These are phyloP conservation scores for Drosophila seclusa DNA, from an alignment of 2,888 invertebrate genomes.

Conservation along the genomic window DNA sequence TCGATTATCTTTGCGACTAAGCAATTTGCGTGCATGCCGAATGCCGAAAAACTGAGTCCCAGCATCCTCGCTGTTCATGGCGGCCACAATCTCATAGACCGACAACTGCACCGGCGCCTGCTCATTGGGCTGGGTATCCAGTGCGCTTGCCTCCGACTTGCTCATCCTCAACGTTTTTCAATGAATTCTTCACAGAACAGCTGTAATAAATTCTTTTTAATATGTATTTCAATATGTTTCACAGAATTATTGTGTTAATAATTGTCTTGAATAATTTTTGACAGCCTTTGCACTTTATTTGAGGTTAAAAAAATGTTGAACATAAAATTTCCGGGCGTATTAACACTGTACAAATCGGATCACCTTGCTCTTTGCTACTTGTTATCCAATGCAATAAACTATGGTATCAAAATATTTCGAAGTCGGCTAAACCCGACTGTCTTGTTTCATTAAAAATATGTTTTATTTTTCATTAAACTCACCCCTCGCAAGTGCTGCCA, in stretches of 20 bases:
- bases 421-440: no score
- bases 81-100: constrained; percentile 90
- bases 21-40: constrained; percentile 93
- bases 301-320: constrained; percentile 30
- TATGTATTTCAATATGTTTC: constrained; percentile 14
- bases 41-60: constrained; percentile 89
- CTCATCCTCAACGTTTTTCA: constrained; percentile 54
- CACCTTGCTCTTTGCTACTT: not conserved
- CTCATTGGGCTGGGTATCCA: constrained; percentile 87
- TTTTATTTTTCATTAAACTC: not conserved
- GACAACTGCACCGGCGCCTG: constrained; percentile 86
- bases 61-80: constrained; percentile 89
- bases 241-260: constrained; percentile 17
- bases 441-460: no score
- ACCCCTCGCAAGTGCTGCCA: not conserved
- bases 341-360: constrained; percentile 49
- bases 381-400: no score
- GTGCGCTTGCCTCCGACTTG: constrained; percentile 84
- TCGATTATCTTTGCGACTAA: constrained; percentile 95
- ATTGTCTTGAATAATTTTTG: not conserved
- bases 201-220: constrained; percentile 38
- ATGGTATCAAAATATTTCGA: no score
- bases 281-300: constrained; percentile 14
- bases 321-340: constrained; percentile 20
- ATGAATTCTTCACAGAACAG: constrained; percentile 19